Evolutionary conservation across 2,888 invertebrate species (phyloP).

Genomic region (Luperina nickerlii): DNA sequence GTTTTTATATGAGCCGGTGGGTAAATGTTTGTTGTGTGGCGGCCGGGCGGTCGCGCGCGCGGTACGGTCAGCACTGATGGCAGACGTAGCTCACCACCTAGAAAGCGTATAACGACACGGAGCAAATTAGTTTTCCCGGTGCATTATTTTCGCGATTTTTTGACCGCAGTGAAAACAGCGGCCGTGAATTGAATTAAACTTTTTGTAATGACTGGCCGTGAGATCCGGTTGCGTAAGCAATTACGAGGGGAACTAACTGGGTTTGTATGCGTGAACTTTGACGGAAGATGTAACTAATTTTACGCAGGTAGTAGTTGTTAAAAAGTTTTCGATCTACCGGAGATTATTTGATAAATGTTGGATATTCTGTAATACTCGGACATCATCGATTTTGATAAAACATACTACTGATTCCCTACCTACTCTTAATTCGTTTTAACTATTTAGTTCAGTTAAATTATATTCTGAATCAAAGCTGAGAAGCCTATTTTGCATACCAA

Average conservation of each 20-base stretch:
- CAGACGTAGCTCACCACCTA: conserved; percentile 68
- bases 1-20: conserved; percentile 76
- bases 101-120: conserved; percentile 83
- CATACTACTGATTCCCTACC: not conserved
- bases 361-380: not conserved
- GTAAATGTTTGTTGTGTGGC: conserved; percentile 75
- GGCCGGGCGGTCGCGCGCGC: conserved; percentile 75
- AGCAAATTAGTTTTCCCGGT: conserved; percentile 74
- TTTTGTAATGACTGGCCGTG: conserved; percentile 75
- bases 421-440: not conserved
- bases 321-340: conserved; percentile 25
- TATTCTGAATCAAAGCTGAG: not conserved
- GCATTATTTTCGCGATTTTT: conserved; percentile 83
- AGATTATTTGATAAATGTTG: not conserved
- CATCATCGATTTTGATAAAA: not conserved
- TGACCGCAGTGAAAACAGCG: conserved; percentile 80
- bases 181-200: conserved; percentile 80
- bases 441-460: not conserved
- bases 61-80: conserved; percentile 78
- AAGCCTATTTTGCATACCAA: conserved; percentile 35
- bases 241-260: conserved; percentile 53
- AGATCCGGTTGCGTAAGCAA: conserved; percentile 76
- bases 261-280: conserved; percentile 60
- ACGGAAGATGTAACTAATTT: conserved; percentile 44
- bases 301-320: conserved; percentile 23